Percentiles rank a stretch among this genome's conserved stretches.
These are phyloP conservation scores for Diuraphis noxia DNA, from an alignment of 1,140 invertebrate genomes.

Conservation along the genomic window DNA sequence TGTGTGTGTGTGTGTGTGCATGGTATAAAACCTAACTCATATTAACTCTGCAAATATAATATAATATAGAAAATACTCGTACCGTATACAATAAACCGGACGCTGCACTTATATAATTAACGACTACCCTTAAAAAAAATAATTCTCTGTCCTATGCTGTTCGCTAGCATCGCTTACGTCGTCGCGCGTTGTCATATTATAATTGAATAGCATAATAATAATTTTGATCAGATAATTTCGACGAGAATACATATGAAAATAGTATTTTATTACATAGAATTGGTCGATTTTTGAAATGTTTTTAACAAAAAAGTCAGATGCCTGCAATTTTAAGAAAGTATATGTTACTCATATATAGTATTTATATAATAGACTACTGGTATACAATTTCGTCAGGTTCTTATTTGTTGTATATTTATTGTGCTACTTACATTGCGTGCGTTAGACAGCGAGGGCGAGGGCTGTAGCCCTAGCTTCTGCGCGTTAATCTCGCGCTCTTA, in stretches of 20 bases:
- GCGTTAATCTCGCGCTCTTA: background rate
- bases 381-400: background rate
- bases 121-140: background rate
- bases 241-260: background rate
- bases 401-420: background rate
- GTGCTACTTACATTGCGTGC: background rate
- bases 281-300: background rate
- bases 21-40: background rate
- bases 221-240: background rate
- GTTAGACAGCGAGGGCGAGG: background rate
- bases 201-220: background rate
- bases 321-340: background rate
- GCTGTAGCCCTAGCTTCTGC: background rate
- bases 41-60: background rate
- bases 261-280: background rate
- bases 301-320: background rate
- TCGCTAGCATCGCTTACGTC: background rate
- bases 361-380: no score
- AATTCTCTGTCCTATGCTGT: background rate
- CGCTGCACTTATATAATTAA: background rate
- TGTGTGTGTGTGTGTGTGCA: background rate
- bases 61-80: background rate
- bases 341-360: background rate
- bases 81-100: background rate
- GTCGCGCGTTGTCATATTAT: background rate